phyloP scores from a whole-genome alignment of 2,113 vertebrate species.

The Oncorhynchus nerka region DNA sequence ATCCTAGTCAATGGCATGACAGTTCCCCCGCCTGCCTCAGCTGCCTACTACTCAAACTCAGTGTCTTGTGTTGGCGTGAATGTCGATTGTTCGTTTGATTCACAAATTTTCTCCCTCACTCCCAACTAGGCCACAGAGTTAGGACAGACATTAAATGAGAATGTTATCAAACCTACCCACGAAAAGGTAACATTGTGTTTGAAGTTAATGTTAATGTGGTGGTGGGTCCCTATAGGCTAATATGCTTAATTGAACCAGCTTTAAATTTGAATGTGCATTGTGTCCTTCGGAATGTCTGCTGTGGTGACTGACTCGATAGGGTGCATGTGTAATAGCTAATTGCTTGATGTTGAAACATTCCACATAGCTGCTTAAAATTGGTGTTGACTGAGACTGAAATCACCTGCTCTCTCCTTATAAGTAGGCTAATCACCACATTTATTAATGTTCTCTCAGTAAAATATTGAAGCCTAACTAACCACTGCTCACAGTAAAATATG shows the following conservation, averaged over 20 bases:
- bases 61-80: conserved; percentile 54
- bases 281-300: conserved; percentile 43
- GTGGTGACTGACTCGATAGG: background rate
- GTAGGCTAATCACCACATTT: background rate
- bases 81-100: conserved; percentile 59
- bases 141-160: conserved; percentile 96
- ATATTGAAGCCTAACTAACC: background rate
- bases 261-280: conserved; percentile 65
- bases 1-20: conserved; percentile 46
- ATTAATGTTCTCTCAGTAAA: background rate
- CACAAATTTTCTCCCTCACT: conserved; percentile 66
- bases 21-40: conserved; percentile 21
- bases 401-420: background rate
- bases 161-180: conserved; percentile 94
- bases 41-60: conserved; percentile 30
- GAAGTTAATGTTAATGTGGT: conserved; percentile 55
- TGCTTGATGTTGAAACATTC: background rate
- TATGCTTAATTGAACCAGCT: conserved; percentile 51
- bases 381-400: background rate
- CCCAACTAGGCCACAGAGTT: conserved; percentile 90
- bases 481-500: conserved; percentile 17
- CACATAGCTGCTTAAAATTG: background rate
- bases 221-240: conserved; percentile 46
- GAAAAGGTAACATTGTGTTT: conserved; percentile 89
- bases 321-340: background rate